phyloP scores from a whole-genome alignment of 2,113 vertebrate species.

The Talpa occidentalis region DNA sequence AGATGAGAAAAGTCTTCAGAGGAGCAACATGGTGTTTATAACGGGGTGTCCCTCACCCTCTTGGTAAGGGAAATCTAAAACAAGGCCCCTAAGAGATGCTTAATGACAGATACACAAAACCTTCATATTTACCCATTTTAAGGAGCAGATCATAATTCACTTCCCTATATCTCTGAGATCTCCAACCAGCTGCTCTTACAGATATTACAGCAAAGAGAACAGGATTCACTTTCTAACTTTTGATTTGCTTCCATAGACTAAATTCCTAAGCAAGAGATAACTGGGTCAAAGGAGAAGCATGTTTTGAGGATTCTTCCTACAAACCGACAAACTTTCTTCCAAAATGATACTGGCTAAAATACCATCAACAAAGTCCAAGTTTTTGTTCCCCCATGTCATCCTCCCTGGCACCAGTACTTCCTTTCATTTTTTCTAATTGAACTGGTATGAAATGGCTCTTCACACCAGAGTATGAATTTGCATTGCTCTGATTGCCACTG shows the following conservation, averaged over 20 bases:
- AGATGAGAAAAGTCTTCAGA: neutral
- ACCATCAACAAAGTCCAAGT: neutral
- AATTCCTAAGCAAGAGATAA: neutral
- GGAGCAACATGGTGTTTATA: neutral
- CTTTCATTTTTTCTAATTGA: constrained; percentile 9
- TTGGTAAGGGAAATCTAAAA: neutral
- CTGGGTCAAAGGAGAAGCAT: neutral
- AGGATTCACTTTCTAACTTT: neutral
- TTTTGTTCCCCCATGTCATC: neutral
- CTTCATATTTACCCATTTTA: neutral
- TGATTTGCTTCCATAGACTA: neutral
- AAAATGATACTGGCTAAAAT: neutral
- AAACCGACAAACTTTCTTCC: neutral
- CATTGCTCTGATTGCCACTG: neutral
- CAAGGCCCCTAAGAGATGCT: rapidly evolving
- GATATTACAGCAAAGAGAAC: constrained; percentile 19
- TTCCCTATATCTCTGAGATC: neutral
- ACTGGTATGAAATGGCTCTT: neutral
- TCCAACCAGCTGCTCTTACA: neutral
- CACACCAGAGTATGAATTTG: neutral
- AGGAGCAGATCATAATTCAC: neutral
- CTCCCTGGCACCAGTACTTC: neutral
- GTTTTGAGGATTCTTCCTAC: neutral
- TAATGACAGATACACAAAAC: neutral
- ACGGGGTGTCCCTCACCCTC: neutral